These are phyloP conservation scores for Drosophila carrolli DNA, from an alignment of 1,140 invertebrate genomes.

Conservation along the genomic window DNA sequence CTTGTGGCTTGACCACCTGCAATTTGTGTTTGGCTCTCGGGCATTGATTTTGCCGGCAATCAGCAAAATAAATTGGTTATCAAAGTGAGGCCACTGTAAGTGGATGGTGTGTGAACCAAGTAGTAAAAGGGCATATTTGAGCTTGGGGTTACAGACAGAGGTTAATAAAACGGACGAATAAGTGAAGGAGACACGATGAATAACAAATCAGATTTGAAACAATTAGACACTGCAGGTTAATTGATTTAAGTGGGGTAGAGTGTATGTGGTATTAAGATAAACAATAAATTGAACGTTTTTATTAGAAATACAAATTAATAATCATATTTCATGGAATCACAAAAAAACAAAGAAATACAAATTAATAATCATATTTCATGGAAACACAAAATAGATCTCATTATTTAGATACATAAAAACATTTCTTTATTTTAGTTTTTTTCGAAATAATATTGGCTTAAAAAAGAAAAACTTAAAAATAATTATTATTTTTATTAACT, in stretches of 20 bases:
- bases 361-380: too few relatives aligned
- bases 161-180: constrained; percentile 9
- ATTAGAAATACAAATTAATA: too few relatives aligned
- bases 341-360: too few relatives aligned
- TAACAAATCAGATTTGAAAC: constrained; percentile 11
- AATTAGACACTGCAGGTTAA: background rate
- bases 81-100: constrained; percentile 18
- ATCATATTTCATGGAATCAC: too few relatives aligned
- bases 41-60: constrained; percentile 46
- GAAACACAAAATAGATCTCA: too few relatives aligned
- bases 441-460: too few relatives aligned
- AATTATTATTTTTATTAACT: too few relatives aligned
- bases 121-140: background rate
- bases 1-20: constrained; percentile 39
- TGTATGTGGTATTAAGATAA: background rate
- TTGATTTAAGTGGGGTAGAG: background rate
- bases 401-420: too few relatives aligned
- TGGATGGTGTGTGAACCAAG: constrained; percentile 12
- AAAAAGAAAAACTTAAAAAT: too few relatives aligned
- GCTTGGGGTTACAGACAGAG: background rate
- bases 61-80: constrained; percentile 44
- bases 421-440: too few relatives aligned
- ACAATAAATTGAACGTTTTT: background rate
- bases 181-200: background rate
- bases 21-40: constrained; percentile 40